A percentile compares a stretch with the other conserved stretches of the same genome.
Conservation (phyloP, 2,888 invertebrate species). For the Dastarcus helophoroides region DNA sequence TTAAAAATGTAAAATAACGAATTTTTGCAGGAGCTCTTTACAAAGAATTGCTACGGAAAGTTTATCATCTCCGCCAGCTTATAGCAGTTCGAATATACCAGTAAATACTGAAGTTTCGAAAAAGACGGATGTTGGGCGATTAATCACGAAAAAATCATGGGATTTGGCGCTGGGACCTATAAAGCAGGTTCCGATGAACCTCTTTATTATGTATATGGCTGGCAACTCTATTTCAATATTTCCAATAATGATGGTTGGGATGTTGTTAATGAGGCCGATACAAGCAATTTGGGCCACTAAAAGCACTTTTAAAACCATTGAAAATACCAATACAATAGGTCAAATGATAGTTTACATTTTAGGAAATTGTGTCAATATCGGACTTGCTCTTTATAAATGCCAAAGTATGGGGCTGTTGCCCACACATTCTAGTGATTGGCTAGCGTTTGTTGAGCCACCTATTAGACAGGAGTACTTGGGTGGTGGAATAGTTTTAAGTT, state of each 20-base stretch:
- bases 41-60: constrained; percentile 7
- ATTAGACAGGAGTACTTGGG: constrained; percentile 75
- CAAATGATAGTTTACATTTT: constrained; percentile 90
- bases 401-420: constrained; percentile 96
- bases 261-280: constrained; percentile 92
- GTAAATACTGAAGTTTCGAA: constrained; percentile 67
- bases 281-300: constrained; percentile 89
- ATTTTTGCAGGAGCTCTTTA: no score
- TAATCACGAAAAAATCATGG: constrained; percentile 92
- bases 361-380: constrained; percentile 86
- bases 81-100: constrained; percentile 59
- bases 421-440: constrained; percentile 95
- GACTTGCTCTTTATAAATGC: constrained; percentile 90
- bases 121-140: constrained; percentile 70
- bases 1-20: no score
- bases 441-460: constrained; percentile 91
- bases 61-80: constrained; percentile 73
- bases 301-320: constrained; percentile 87
- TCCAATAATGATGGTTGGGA: constrained; percentile 99
- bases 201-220: constrained; percentile 99
- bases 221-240: constrained; percentile 98
- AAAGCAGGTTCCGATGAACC: constrained; percentile 97
- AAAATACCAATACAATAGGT: constrained; percentile 77
- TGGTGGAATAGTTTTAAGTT: constrained; percentile 61
- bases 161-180: constrained; percentile 90